Conservation (phyloP, 2,888 invertebrate genomes). For the Anodontia alba region DNA sequence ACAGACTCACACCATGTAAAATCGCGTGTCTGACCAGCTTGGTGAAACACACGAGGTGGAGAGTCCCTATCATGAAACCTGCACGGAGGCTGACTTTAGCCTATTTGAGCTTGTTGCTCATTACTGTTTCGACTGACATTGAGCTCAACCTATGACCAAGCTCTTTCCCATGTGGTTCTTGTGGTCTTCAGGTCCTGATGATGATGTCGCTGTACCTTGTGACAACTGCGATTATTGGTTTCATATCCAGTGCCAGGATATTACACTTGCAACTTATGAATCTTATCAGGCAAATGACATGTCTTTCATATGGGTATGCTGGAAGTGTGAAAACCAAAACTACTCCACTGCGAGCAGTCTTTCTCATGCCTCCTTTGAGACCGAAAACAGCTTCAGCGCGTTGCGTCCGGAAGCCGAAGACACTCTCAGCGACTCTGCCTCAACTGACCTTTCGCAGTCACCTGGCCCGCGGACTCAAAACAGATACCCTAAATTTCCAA, state of each 20-base stretch:
- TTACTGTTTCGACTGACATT: background rate
- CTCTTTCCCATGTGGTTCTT: slow-evolving; percentile 9
- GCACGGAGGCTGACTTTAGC: background rate
- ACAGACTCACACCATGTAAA: slow-evolving; percentile 2
- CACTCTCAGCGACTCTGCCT: background rate
- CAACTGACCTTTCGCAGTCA: background rate
- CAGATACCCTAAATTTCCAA: background rate
- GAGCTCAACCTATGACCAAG: slow-evolving; percentile 1
- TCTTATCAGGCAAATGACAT: background rate
- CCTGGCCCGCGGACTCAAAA: background rate
- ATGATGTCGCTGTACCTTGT: slow-evolving; percentile 3
- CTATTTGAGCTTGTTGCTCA: background rate
- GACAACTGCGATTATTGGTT: slow-evolving; percentile 2
- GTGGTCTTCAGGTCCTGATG: background rate
- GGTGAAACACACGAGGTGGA: slow-evolving; percentile 11
- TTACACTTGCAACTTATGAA: background rate
- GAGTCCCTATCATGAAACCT: slow-evolving; percentile 1
- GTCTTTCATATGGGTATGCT: slow-evolving; percentile 11
- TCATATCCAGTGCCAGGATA: slow-evolving; percentile 7
- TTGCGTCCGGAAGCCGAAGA: background rate
- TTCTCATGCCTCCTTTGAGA: background rate
- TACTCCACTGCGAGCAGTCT: background rate
- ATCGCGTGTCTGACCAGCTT: background rate
- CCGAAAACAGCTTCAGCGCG: background rate
- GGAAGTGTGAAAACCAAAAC: background rate